Base-by-base conservation (phyloP, 2,888 invertebrate species). In the Alviniconcha strummeri region DNA sequence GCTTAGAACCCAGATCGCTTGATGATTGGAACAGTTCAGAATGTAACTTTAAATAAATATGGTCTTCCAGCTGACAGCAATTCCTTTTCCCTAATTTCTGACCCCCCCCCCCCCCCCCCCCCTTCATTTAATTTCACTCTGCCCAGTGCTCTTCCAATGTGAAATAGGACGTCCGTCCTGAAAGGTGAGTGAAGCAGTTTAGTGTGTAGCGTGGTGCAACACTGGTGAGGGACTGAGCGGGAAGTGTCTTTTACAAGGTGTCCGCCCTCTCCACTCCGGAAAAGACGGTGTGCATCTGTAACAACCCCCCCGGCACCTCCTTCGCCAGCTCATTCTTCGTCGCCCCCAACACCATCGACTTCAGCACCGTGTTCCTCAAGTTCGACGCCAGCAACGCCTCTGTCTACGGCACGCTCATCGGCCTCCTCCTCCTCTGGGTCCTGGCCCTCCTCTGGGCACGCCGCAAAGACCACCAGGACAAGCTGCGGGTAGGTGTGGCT, bases 281-380 rank as follows among this genome's bases (percentile, higher is more conserved):
- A 57, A 87, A 87, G 80, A 90, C 92, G 2, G 85, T 86, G 60
- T 92, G 92, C 85, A 80, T 85, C 52, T 92, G 91, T 81, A 86
- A 80, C 75, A 67, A 81, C 54, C 81, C 81, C 11, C 81, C 81
- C 60, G 75, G 81, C 3, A 81, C 57, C n/a, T 17, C 81, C 9
- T 81, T 81, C 19, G 81, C 75, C 75, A 81, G 75, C 64, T 56
- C 75, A 0, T 81, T 81, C 75, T 75, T 81, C 60, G 81, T 81
- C 60, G 74, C 81, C n/a, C 81, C 81, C 81, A 75, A 36, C 54
- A 75, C 81, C 81, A 81, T 81, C 11, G 75, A 81, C 75, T 81
- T 81, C 55, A 9, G 2, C 60, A 19, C 72, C n/a, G 81, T 75
- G 52, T 81, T 81, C 81, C 36, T 36, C 81, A 81, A 81, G 81